phyloP scores from a whole-genome alignment of 2,888 invertebrate species.

The Pterostichus niger region DNA sequence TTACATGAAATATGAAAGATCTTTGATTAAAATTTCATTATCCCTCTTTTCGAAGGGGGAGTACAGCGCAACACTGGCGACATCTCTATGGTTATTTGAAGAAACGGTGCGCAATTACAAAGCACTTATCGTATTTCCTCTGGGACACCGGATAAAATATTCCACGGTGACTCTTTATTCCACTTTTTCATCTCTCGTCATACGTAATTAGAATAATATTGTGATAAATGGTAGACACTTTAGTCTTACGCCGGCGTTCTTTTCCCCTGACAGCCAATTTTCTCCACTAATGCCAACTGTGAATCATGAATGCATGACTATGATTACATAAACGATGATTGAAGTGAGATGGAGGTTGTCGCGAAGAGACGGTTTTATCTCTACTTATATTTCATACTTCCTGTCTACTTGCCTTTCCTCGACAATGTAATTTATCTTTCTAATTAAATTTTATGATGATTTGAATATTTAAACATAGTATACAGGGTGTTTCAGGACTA shows the following conservation, averaged over 20 bases:
- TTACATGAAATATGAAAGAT: constrained; percentile 21
- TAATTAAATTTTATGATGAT: too few relatives aligned
- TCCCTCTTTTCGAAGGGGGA: constrained; percentile 4
- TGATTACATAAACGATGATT: constrained; percentile 58
- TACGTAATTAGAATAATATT: constrained; percentile 60
- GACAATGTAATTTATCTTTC: too few relatives aligned
- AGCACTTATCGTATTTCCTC: constrained; percentile 55
- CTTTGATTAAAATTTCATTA: constrained; percentile 36
- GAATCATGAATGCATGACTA: constrained; percentile 43
- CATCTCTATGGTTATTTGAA: constrained; percentile 35
- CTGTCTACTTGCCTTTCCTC: neutral
- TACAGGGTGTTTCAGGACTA: too few relatives aligned
- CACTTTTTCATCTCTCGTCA: constrained; percentile 40
- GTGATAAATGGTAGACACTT: constrained; percentile 57
- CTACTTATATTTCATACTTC: neutral
- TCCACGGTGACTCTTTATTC: constrained; percentile 35
- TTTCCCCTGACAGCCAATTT: constrained; percentile 61
- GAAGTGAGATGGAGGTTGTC: constrained; percentile 22
- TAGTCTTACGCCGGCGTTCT: constrained; percentile 23
- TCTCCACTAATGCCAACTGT: constrained; percentile 12
- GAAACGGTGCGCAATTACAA: constrained; percentile 36
- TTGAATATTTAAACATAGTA: too few relatives aligned
- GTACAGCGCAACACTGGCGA: neutral
- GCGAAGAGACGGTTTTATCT: neutral
- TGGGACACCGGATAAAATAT: constrained; percentile 41